phyloP scores from a whole-genome alignment of 2,113 vertebrate species.

The Xyliphius kryptos region DNA sequence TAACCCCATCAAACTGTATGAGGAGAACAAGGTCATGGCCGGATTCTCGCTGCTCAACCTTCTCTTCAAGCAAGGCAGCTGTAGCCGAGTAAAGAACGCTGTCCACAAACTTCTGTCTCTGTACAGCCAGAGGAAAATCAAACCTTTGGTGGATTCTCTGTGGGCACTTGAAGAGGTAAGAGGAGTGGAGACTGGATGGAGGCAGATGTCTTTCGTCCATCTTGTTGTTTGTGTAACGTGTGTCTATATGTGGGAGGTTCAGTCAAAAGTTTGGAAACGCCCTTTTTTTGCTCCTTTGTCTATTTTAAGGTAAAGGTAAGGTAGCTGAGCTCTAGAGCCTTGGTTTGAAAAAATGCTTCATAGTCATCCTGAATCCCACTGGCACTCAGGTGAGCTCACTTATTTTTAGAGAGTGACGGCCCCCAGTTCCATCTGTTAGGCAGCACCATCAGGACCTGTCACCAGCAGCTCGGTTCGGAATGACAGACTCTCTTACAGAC shows the following conservation, averaged over 20 bases:
- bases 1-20: constrained; percentile 95
- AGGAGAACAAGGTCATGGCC: constrained; percentile 97
- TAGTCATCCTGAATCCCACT: background rate
- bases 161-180: constrained; percentile 98
- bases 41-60: constrained; percentile 94
- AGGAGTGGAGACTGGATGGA: too few species aligned
- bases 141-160: constrained; percentile 88
- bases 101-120: constrained; percentile 84
- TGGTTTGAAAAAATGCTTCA: background rate
- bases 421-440: constrained; percentile 12
- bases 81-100: constrained; percentile 70
- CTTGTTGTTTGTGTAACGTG: too few species aligned
- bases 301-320: background rate
- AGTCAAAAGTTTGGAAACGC: too few species aligned
- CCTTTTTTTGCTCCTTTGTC: too few species aligned
- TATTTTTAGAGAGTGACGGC: constrained; percentile 5
- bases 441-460: constrained; percentile 42
- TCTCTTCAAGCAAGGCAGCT: constrained; percentile 89
- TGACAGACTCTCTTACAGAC: constrained; percentile 53
- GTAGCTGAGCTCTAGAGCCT: background rate
- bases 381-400: background rate
- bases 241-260: too few species aligned
- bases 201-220: too few species aligned
- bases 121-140: constrained; percentile 87
- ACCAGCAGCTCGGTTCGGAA: constrained; percentile 45